These are phyloP conservation scores for Phataginus tetradactyla DNA, from an alignment of 2,797 vertebrate species.

Conservation along the genomic window DNA sequence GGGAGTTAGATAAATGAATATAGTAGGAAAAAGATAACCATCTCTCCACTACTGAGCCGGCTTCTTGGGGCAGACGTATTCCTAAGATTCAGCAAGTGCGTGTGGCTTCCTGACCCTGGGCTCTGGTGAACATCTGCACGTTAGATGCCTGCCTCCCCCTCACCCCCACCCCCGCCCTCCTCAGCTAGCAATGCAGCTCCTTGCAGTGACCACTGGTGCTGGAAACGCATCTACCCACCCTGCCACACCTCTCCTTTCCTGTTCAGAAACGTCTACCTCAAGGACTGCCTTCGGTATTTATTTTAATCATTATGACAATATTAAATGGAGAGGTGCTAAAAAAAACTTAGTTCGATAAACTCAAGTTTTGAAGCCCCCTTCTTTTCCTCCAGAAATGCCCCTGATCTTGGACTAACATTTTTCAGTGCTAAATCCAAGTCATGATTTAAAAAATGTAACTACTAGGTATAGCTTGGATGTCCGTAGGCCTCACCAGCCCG, in stretches of 20 bases:
- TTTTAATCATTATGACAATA: neutral
- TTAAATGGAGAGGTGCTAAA: neutral
- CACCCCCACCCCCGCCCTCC: rapidly evolving
- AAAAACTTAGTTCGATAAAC: neutral
- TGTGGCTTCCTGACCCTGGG: neutral
- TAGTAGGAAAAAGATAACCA: neutral
- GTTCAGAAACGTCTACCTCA: neutral
- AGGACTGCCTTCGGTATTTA: neutral
- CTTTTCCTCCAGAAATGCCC: neutral
- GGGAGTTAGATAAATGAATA: neutral
- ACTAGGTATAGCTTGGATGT: neutral
- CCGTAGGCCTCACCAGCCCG: neutral
- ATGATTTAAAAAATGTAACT: neutral
- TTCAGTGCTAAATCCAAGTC: neutral
- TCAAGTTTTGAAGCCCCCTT: neutral
- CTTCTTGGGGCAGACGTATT: neutral
- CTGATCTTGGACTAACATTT: neutral
- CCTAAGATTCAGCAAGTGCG: neutral
- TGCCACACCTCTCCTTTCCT: neutral
- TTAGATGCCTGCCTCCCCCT: neutral
- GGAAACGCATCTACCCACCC: neutral
- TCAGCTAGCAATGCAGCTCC: neutral
- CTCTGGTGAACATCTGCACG: neutral
- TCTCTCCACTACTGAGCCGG: neutral
- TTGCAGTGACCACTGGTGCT: neutral